phyloP scores from a whole-genome alignment of 2,113 vertebrate species.

The Melanotaenia duboulayi region DNA sequence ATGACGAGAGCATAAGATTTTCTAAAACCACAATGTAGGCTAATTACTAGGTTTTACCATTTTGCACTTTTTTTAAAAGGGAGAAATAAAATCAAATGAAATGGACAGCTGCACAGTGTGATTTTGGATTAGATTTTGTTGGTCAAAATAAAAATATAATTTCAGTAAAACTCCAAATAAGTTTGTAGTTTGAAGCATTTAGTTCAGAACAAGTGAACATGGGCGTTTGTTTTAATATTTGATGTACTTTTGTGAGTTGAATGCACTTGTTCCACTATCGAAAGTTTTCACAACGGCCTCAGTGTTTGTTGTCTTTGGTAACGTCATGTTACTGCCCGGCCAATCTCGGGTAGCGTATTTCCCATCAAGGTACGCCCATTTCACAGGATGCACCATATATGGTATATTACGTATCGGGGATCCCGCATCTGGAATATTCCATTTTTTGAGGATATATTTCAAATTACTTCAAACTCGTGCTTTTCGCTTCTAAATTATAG shows the following conservation, averaged over 20 bases:
- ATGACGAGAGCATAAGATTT: too few relatives aligned
- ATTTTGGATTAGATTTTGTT: too few relatives aligned
- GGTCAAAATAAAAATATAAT: too few relatives aligned
- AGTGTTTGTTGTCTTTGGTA: slow-evolving; percentile 77
- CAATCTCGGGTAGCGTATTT: slow-evolving; percentile 65
- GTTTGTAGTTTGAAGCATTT: too few relatives aligned
- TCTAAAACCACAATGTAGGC: too few relatives aligned
- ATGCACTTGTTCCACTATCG: slow-evolving; percentile 35
- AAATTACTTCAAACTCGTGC: not conserved
- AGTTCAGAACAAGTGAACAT: slow-evolving; percentile 2
- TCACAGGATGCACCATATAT: slow-evolving; percentile 86
- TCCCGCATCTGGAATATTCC: slow-evolving; percentile 82
- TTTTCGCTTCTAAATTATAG: not conserved
- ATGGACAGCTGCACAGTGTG: too few relatives aligned
- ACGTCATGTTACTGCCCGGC: slow-evolving; percentile 64
- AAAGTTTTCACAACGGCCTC: slow-evolving; percentile 60
- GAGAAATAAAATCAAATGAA: too few relatives aligned
- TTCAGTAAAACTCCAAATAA: too few relatives aligned
- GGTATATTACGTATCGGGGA: slow-evolving; percentile 83
- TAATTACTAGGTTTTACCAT: too few relatives aligned
- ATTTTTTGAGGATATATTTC: slow-evolving; percentile 38
- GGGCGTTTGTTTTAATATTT: slow-evolving; percentile 32
- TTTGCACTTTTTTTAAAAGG: too few relatives aligned
- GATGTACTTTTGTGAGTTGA: slow-evolving; percentile 22
- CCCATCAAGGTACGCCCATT: slow-evolving; percentile 78